phyloP scores from a whole-genome alignment of 2,797 vertebrate species.

The Limnodromus scolopaceus region DNA sequence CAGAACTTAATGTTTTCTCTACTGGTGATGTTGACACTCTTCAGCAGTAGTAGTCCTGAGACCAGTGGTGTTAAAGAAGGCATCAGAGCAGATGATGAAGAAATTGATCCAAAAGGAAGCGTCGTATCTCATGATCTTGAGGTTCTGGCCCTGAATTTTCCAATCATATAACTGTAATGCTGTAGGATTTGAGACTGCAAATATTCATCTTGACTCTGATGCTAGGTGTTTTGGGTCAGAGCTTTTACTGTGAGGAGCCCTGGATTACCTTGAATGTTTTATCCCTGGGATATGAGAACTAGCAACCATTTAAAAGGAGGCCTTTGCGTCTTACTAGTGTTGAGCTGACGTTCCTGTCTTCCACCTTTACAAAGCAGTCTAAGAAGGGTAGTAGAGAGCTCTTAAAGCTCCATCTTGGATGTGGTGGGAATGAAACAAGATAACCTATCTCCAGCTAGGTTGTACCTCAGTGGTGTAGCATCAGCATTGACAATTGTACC shows the following conservation, averaged over 20 bases:
- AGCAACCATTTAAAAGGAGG: neutral
- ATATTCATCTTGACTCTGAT: neutral
- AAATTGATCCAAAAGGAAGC: neutral
- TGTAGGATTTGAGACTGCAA: neutral
- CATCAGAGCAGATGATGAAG: neutral
- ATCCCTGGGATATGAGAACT: neutral
- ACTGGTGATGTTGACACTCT: neutral
- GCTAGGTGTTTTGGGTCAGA: neutral
- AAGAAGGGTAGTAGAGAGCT: neutral
- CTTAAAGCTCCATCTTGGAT: neutral
- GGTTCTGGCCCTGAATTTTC: neutral
- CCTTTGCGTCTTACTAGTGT: neutral
- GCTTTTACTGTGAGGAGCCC: neutral
- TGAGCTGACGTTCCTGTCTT: neutral
- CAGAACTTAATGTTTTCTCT: neutral
- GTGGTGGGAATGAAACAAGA: neutral
- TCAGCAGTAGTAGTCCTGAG: neutral
- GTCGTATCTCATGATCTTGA: neutral
- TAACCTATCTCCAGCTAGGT: neutral
- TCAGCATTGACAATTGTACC: neutral
- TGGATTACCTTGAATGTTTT: neutral
- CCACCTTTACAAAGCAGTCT: neutral
- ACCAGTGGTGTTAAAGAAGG: rapidly evolving
- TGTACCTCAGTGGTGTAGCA: neutral
- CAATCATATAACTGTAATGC: neutral